Conservation (phyloP, 2,888 invertebrate species). For the Bombylius major region DNA sequence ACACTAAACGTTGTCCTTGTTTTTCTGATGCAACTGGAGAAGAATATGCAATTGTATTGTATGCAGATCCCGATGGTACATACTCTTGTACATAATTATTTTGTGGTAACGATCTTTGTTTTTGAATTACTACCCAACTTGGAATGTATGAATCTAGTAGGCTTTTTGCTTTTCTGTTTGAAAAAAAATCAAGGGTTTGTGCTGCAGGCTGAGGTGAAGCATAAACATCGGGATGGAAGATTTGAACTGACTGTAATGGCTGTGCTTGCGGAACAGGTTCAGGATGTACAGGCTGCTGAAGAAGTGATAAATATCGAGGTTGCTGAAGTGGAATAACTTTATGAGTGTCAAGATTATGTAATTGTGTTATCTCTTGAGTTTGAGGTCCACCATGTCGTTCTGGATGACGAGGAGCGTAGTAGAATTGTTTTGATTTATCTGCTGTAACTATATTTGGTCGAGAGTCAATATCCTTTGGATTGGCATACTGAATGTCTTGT, state of each 20-base stretch:
- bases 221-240: background rate
- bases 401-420: slow-evolving; percentile 24
- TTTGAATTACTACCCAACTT: slow-evolving; percentile 37
- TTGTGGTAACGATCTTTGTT: slow-evolving; percentile 12
- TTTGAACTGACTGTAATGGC: slow-evolving; percentile 1
- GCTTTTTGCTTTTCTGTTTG: slow-evolving; percentile 36
- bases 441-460: background rate
- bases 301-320: background rate
- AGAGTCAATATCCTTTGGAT: slow-evolving; percentile 9
- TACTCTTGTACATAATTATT: slow-evolving; percentile 4
- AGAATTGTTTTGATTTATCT: slow-evolving; percentile 28
- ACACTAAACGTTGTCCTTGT: background rate
- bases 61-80: slow-evolving; percentile 8
- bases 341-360: background rate
- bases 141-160: slow-evolving; percentile 49
- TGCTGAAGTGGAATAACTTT: slow-evolving; percentile 8
- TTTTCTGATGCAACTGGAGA: slow-evolving; percentile 19
- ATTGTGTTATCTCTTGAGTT: background rate
- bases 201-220: background rate
- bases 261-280: background rate
- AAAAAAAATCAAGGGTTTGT: slow-evolving; percentile 16
- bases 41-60: slow-evolving; percentile 24
- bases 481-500: slow-evolving; percentile 14
- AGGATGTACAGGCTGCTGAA: background rate
- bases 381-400: background rate